Conservation (phyloP, 2,113 vertebrate species). For the Pithys albifrons region DNA sequence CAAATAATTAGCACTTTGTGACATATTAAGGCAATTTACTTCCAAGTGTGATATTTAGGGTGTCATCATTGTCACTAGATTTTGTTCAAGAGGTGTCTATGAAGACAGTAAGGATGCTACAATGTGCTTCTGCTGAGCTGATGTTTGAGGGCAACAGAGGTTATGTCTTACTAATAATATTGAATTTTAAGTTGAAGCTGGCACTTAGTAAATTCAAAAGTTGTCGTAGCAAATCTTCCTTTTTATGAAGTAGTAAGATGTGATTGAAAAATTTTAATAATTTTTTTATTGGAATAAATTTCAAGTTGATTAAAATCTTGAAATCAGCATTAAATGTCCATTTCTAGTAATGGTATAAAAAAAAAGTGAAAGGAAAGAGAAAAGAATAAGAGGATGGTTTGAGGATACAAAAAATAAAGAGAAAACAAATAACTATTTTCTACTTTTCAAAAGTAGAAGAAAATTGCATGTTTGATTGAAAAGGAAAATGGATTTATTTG, state of each 20-base stretch:
- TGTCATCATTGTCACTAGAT: background rate
- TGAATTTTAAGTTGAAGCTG: background rate
- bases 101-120: background rate
- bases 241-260: background rate
- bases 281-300: background rate
- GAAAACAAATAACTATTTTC: background rate
- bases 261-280: background rate
- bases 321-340: background rate
- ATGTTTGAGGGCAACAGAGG: background rate
- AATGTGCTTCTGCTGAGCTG: background rate
- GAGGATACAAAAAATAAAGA: background rate
- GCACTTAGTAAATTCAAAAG: background rate
- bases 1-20: background rate
- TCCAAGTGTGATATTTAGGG: background rate
- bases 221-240: rapidly evolving
- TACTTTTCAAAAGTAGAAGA: background rate
- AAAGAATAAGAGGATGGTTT: background rate
- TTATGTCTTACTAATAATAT: background rate
- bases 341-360: background rate
- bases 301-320: background rate
- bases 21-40: background rate
- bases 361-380: background rate
- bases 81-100: background rate
- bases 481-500: background rate
- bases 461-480: background rate